Evolutionary conservation across 2,888 invertebrate genomes (phyloP), one percentile per base, ranked within the genome.

Genomic region (Iphiclides podalirius): DNA sequence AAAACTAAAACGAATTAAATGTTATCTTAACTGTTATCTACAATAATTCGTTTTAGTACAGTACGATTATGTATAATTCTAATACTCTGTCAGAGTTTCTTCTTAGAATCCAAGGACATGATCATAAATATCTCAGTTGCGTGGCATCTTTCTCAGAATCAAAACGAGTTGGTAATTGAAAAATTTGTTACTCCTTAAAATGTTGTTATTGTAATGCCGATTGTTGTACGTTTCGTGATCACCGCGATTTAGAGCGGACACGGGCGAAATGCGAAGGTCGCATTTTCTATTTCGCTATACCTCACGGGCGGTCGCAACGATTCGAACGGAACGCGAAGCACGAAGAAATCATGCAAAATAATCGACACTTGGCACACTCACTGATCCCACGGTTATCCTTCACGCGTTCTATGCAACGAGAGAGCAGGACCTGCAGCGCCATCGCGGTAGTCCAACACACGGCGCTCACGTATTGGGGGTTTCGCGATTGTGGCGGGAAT

Each of bases 361-460:
- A 31, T 31, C 26, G 16, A 51, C 50, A 46, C 50, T 20, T 45
- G 31, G 16, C 15, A 17, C 44, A 51, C 50, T 51, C 50, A 51
- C 50, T 51, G 40, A 51, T 51, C 31, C 50, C 45, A 14, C 50
- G n/a, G 45, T 51, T 45, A 45, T 51, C 50, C 45, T 51, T 51
- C 40, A 51, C 50, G 33, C 50, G 50, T 41, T 51, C 50, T 16
- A 51, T 28, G 31, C 17, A 45, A 41, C 50, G 50, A n/a, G 50
- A 45, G 7, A 45, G 12, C 12, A 20, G 45, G 20, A 51, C 31
- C 20, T 51, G 40, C 4, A 51, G 36, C 28, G 50, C 50, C 50
- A 51, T 51, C 14, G 20, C 31, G 31, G 11, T 20, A 20, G n/a
- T n/a, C n/a, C n/a, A 33, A 31, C 28, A 41, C n/a, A 12, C 14